Evolutionary conservation across 2,888 invertebrate genomes (phyloP), one percentile per base, ranked within the genome.

Genomic region (Pseudolycoriella hygida): DNA sequence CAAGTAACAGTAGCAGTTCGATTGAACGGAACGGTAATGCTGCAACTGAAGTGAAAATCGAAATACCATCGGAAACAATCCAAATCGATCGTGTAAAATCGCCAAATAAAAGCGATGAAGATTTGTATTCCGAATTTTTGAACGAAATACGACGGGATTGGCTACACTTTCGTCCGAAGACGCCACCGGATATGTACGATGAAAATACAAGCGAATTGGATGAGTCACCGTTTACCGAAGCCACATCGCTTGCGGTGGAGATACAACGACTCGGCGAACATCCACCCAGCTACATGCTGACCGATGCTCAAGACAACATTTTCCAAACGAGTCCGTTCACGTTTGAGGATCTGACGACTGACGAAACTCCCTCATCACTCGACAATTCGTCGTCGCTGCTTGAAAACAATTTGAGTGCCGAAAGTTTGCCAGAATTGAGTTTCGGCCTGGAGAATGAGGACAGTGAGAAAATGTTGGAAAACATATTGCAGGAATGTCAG

Each of bases 81-180:
- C 25, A 25, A 25, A 25, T 25, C 8, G 25, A 25, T 25, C 25
- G 25, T 8, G 25, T 8, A 8, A 25, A 25, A 25, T 25, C 25
- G 8, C 25, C 25, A 25, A 17, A 45, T 39, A 44, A 41, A 40
- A 32, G 34, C 15, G 39, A 46, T 42, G 44, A 39, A 39, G 32
- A 42, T 18, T 17, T 39, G n/a, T 59, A 60, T 54, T 58, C 58
- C 46, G 62, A 65, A 46, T 48, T 65, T 48, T 50, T 64, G 39
- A 58, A 59, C 17, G 64, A 64, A 49, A 63, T 64, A 31, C 53
- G 56, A 1, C 56, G 60, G 3, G 61, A 64, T 51, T 66, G 66
- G 65, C 49, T 65, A 46, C 65, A 66, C 53, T 66, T 66, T 50
- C 59, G 63, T 5, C 65, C 65, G 14, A 63, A 61, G 51, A 66